Evolutionary conservation across 1,140 invertebrate species (phyloP), one percentile per base, ranked within the genome.

Genomic region (Sesamia nonagrioides): DNA sequence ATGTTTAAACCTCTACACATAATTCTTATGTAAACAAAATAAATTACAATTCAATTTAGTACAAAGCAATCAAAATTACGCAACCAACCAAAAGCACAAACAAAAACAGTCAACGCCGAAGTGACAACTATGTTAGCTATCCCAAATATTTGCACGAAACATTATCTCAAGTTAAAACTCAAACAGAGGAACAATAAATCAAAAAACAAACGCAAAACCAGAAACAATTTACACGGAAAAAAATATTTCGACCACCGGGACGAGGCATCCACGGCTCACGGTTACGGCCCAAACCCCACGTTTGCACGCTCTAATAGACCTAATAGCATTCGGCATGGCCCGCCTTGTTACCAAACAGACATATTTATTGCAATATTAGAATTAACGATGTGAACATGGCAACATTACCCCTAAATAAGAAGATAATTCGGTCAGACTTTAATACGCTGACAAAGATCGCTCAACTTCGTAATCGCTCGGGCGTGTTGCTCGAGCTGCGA

Each of bases 351-450:
- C 89, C 91, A 94, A 93, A 94, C 91, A 72, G 87, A 89, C 89
- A 91, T 91, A 90, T 94, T 93, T 91, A 94, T 93, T 88, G 91
- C 90, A 91, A 89, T 90, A 90, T 86, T 86, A 91, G 86, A 93
- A 93, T 92, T 93, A 88, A 94, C 92, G 93, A 94, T 92, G 93
- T 90, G 93, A 93, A 94, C 87, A 79, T 48, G 42, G 42, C 35
- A 77, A 66, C 84, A 84, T 83, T 78, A 82, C 86, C 82, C 76
- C 76, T 78, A 71, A 69, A 71, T 78, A 45, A 52, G 61, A 88
- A 84, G 84, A 86, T 94, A 93, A 94, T 93, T 93, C 92, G 92
- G 93, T 94, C 93, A 94, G 88, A 94, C 90, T 94, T 94, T 94
- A 94, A 93, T 88, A 77, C 90, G 91, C 85, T 91, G 84, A 94